Conservation (phyloP, 2,797 vertebrate genomes). For the Thunnus albacares region DNA sequence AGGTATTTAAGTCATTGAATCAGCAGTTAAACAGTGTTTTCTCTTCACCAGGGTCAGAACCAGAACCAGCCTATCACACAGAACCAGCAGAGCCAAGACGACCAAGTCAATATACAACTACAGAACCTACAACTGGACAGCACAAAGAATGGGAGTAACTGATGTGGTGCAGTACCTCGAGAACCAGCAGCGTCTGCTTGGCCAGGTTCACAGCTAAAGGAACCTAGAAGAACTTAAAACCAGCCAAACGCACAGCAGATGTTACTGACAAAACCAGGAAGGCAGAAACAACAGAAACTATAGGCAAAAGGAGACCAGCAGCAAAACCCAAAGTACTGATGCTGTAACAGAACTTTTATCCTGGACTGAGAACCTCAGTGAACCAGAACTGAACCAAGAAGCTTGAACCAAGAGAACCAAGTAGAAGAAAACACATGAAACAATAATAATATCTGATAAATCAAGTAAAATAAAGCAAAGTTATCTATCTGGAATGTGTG, state of each 20-base stretch:
- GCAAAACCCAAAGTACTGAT: neutral
- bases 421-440: neutral
- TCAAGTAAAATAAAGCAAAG: neutral
- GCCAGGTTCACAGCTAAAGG: neutral
- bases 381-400: neutral
- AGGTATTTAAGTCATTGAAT: neutral
- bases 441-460: neutral
- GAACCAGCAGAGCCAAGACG: conserved; percentile 53
- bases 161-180: conserved; percentile 25
- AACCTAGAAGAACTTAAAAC: conserved; percentile 11
- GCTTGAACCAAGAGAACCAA: conserved; percentile 10
- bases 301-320: conserved; percentile 12
- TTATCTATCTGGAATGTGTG: too few relatives aligned
- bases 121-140: conserved; percentile 64
- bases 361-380: neutral
- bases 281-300: neutral
- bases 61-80: conserved; percentile 18
- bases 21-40: neutral
- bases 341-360: neutral
- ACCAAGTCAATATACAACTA: conserved; percentile 54
- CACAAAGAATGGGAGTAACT: conserved; percentile 36
- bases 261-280: neutral
- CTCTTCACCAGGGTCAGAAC: conserved; percentile 47
- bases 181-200: neutral
- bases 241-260: neutral